A percentile compares a stretch with the other conserved stretches of the same genome.
Conservation (phyloP, 2,888 invertebrate genomes). For the Yponomeuta cagnagella region DNA sequence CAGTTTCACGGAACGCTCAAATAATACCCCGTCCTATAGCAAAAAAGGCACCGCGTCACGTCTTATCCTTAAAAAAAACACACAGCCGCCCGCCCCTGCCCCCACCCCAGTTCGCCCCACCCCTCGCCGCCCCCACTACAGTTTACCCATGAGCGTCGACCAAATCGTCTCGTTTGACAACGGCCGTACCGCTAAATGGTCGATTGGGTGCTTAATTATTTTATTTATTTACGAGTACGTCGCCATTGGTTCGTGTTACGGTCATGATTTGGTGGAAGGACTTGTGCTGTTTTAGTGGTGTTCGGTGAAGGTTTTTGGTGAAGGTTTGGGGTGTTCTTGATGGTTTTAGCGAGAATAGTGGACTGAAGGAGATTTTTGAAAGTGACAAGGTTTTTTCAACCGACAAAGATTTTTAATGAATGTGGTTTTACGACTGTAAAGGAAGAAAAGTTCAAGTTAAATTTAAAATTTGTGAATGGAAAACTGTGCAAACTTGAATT, state of each 20-base stretch:
- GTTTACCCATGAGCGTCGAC: slow-evolving; percentile 49
- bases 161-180: slow-evolving; percentile 50
- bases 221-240: slow-evolving; percentile 20
- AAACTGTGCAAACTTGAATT: too few relatives aligned
- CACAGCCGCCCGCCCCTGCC: slow-evolving; percentile 28
- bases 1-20: neutral
- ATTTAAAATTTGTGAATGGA: too few relatives aligned
- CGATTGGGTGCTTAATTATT: slow-evolving; percentile 41
- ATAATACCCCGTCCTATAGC: neutral
- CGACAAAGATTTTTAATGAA: neutral
- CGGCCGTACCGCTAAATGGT: slow-evolving; percentile 38
- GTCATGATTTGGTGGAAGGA: neutral
- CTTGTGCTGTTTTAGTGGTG: neutral
- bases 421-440: too few relatives aligned
- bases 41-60: neutral
- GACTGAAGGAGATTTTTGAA: neutral
- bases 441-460: too few relatives aligned
- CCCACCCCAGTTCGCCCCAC: slow-evolving; percentile 21
- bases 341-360: neutral
- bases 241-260: neutral
- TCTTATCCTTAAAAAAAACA: slow-evolving; percentile 18
- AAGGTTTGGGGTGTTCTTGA: neutral
- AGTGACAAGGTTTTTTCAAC: neutral
- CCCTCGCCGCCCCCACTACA: slow-evolving; percentile 39
- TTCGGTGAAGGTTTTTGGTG: neutral